A percentile compares a stretch with the other conserved stretches of the same genome.
phyloP scores from a whole-genome alignment of 2,113 vertebrate genomes.

The Dipodomys ordii region DNA sequence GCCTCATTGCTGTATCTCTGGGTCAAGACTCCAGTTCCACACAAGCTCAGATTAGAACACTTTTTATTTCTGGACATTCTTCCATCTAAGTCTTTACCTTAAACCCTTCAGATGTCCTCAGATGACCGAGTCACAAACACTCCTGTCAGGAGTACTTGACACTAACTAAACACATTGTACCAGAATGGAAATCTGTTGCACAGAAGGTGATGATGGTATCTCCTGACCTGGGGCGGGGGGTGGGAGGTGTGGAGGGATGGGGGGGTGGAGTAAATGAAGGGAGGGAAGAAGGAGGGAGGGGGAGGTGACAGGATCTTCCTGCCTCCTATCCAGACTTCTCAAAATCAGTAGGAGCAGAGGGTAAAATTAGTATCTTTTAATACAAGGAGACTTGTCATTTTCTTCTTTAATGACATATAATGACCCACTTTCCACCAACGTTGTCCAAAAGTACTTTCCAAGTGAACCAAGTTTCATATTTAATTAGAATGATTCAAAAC shows the following conservation, averaged over 20 bases:
- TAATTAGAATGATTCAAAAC: neutral
- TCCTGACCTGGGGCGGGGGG: neutral
- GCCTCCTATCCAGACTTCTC: constrained; percentile 29
- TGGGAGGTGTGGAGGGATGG: too few species aligned
- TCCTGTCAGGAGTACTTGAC: constrained; percentile 67
- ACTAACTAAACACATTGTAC: constrained; percentile 64
- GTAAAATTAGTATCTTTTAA: neutral
- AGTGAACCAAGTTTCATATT: neutral
- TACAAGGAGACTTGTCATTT: neutral
- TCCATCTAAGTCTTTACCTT: constrained; percentile 5
- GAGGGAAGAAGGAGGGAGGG: too few species aligned
- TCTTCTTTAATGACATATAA: constrained; percentile 9
- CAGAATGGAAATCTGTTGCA: constrained; percentile 59
- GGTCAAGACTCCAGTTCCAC: neutral
- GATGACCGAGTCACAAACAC: constrained; percentile 64
- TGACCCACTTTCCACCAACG: neutral
- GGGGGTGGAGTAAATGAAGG: too few species aligned
- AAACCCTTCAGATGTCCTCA: constrained; percentile 37
- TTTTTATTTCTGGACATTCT: constrained; percentile 57
- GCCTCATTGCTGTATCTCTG: neutral
- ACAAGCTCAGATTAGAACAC: neutral
- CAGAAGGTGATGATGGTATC: constrained; percentile 21
- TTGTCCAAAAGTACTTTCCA: constrained; percentile 27
- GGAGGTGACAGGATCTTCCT: neutral
- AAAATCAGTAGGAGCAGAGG: constrained; percentile 6